These are phyloP conservation scores for Epinotia brunnichana DNA, from an alignment of 2,888 invertebrate species.

Conservation along the genomic window DNA sequence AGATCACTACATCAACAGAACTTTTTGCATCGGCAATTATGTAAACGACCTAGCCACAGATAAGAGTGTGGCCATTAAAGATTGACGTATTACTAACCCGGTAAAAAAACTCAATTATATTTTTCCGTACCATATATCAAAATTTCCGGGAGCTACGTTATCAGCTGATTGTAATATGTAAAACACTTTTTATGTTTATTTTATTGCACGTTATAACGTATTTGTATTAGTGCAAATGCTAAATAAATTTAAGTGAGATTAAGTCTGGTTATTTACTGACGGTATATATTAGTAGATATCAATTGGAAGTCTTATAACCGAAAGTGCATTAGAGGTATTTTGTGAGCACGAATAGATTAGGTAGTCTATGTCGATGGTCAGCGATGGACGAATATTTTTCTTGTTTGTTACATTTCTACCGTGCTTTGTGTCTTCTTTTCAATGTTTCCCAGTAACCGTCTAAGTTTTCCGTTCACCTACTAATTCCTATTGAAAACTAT, in stretches of 20 bases:
- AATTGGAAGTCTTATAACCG: too few species aligned
- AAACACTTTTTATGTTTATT: slow-evolving; percentile 29
- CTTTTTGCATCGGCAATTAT: slow-evolving; percentile 17
- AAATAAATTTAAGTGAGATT: background rate
- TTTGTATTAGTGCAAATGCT: slow-evolving; percentile 21
- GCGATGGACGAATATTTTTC: too few species aligned
- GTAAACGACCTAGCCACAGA: slow-evolving; percentile 13
- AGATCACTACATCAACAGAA: background rate
- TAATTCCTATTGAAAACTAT: slow-evolving; percentile 6
- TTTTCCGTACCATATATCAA: slow-evolving; percentile 21
- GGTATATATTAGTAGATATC: too few species aligned
- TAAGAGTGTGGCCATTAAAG: slow-evolving; percentile 19
- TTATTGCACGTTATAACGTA: slow-evolving; percentile 18
- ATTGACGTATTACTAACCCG: background rate
- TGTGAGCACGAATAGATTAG: too few species aligned
- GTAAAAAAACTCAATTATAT: slow-evolving; percentile 8
- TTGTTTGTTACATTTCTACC: too few species aligned
- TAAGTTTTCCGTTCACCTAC: background rate
- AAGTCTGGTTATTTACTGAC: background rate
- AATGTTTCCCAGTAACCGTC: background rate
- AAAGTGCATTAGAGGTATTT: too few species aligned
- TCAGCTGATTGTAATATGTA: slow-evolving; percentile 13
- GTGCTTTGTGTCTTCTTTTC: background rate
- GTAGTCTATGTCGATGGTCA: background rate
- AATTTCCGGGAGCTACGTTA: slow-evolving; percentile 23